Evolutionary conservation across 2,113 vertebrate genomes (phyloP), one percentile per base, ranked within the genome.

Genomic region (Microcebus tavaratra): DNA sequence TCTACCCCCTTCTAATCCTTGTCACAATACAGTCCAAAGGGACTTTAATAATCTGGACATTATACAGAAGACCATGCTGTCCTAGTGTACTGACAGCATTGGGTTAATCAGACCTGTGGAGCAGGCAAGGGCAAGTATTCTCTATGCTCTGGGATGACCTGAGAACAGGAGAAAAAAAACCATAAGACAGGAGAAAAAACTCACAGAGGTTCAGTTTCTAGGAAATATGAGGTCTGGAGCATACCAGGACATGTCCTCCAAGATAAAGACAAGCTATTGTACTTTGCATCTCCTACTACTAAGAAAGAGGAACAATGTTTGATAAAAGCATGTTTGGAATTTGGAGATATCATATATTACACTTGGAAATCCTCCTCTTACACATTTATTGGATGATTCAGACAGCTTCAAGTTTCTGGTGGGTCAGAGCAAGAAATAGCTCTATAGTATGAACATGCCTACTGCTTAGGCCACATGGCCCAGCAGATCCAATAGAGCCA

Each of bases 371-470:
- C 82, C 31, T 90, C 1, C 17, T 91, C 9, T 84, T 53, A 73
- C 63, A 67, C 39, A 27, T 81, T 79, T 85, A 70, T 75, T 95
- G 82, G 73, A 25, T 88, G 31, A 94, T 90, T 83, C 85, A 95
- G 78, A 85, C 0, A 80, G 86, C 27, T 85, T 13, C 8, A 75
- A 45, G 67, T 88, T 75, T 94, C 78, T 39, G 75, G 34, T 88
- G 42, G 42, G 21, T 29, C 63, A 63, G 85, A 80, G 25, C 20
- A 88, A 92, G 53, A 94, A 87, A 83, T 13, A 90, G 11, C 9
- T 96, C 53, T 80, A 10, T 17, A 45, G 4, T 63, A 8, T 57
- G 27, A 63, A 11, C 6, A 31, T 76, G 17, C 31, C 70, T 81
- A 57, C 55, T 50, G 36, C 57, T 80, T 79, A 57, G 10, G n/a